phyloP scores from a whole-genome alignment of 2,888 invertebrate genomes.

The Cybosia mesomella region DNA sequence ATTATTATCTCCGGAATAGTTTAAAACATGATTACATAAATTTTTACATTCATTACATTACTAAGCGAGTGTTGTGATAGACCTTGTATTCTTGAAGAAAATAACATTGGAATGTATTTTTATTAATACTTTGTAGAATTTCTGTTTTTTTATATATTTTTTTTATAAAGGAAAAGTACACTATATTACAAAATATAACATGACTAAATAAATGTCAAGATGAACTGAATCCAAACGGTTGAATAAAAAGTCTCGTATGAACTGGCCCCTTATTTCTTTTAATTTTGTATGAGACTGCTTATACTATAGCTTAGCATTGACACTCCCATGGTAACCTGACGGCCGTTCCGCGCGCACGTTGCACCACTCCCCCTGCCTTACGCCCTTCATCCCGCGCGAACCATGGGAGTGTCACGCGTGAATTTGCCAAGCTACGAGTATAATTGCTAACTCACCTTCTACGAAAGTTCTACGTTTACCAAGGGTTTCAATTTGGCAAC shows the following conservation, averaged over 20 bases:
- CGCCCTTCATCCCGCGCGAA: too few species aligned
- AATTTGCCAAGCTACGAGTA: too few species aligned
- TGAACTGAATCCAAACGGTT: not conserved
- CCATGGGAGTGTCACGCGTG: too few species aligned
- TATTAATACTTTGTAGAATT: not conserved
- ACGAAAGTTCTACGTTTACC: not conserved
- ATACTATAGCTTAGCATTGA: too few species aligned
- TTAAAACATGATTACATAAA: too few species aligned
- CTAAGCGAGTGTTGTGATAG: too few species aligned
- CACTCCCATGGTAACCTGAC: too few species aligned
- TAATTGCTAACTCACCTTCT: too few species aligned
- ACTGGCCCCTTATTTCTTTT: too few species aligned
- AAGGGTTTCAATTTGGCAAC: not conserved
- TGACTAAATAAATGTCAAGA: constrained; percentile 1
- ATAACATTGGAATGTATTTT: not conserved
- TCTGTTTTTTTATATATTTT: not conserved
- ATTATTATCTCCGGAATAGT: too few species aligned
- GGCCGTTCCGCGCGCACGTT: too few species aligned
- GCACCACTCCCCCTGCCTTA: too few species aligned
- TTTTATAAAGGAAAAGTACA: constrained; percentile 4
- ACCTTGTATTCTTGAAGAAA: not conserved
- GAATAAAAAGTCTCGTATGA: not conserved
- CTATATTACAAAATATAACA: not conserved
- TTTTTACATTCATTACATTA: not conserved
- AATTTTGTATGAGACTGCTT: not conserved